Conservation (phyloP, 1,140 invertebrate species). For the Matsumurasca onukii region DNA sequence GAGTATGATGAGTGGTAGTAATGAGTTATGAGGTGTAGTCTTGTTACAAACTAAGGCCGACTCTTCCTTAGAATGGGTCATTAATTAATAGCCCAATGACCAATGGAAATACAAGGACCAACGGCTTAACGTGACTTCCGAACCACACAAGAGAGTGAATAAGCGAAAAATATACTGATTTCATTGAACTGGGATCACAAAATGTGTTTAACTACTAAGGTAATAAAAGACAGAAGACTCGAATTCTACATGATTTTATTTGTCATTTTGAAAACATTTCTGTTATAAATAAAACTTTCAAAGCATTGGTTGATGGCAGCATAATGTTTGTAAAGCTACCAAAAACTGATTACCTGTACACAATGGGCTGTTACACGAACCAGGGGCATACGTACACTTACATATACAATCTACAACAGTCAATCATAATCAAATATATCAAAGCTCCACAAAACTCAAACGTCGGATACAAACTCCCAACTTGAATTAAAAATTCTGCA, state of each 20-base stretch:
- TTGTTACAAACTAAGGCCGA: no score
- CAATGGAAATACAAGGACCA: no score
- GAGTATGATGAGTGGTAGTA: no score
- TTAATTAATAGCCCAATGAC: no score
- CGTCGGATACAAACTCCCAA: background rate
- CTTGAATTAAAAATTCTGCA: background rate
- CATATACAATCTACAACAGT: constrained; percentile 22
- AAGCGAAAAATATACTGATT: no score
- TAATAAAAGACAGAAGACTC: constrained; percentile 8
- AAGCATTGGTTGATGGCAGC: constrained; percentile 23
- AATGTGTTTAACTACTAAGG: constrained; percentile 3
- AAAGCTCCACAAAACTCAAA: no score
- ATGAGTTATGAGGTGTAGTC: no score
- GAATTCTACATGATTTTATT: constrained; percentile 30
- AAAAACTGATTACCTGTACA: constrained; percentile 18
- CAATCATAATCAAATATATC: constrained; percentile 23
- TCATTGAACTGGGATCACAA: background rate
- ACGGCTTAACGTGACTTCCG: no score
- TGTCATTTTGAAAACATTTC: constrained; percentile 30
- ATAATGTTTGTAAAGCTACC: constrained; percentile 19
- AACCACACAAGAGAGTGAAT: no score
- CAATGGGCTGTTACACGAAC: background rate
- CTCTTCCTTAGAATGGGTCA: no score
- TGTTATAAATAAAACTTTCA: constrained; percentile 26
- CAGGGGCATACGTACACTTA: constrained; percentile 11